phyloP scores from a whole-genome alignment of 2,888 invertebrate species.

The Rapana venosa region DNA sequence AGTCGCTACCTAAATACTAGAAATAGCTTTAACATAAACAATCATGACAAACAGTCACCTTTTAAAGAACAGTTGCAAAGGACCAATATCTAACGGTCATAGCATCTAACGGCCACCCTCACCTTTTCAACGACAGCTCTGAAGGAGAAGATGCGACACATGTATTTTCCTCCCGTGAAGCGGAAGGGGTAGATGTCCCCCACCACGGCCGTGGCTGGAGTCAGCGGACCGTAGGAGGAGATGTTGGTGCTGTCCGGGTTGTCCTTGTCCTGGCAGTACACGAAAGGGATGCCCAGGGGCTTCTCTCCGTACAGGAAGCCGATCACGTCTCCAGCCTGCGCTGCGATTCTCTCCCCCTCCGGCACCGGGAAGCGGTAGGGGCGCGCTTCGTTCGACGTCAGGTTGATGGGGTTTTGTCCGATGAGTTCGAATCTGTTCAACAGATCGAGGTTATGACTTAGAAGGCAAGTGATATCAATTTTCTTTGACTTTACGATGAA shows the following conservation, averaged over 20 bases:
- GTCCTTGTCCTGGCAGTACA: background rate
- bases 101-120: too few relatives aligned
- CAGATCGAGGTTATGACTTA: too few relatives aligned
- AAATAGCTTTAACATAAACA: too few relatives aligned
- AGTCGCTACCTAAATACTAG: too few relatives aligned
- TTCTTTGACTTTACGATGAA: too few relatives aligned
- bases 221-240: background rate
- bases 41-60: too few relatives aligned
- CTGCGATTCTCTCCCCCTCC: slow-evolving; percentile 28
- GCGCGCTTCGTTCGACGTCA: background rate
- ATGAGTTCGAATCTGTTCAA: slow-evolving; percentile 24
- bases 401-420: slow-evolving; percentile 24
- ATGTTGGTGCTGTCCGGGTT: slow-evolving; percentile 4
- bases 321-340: slow-evolving; percentile 18
- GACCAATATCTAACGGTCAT: too few relatives aligned
- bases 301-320: slow-evolving; percentile 10
- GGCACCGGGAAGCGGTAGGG: background rate
- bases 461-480: too few relatives aligned
- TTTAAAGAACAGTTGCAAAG: too few relatives aligned
- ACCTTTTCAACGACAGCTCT: background rate
- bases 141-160: slow-evolving; percentile 18
- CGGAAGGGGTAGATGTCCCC: slow-evolving; percentile 23
- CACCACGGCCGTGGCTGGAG: background rate
- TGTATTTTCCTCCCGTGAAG: background rate
- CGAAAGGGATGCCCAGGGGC: background rate